Percentiles rank a stretch among this genome's conserved stretches.
These are phyloP conservation scores for Melieria crassipennis DNA, from an alignment of 2,888 invertebrate species.

Conservation along the genomic window DNA sequence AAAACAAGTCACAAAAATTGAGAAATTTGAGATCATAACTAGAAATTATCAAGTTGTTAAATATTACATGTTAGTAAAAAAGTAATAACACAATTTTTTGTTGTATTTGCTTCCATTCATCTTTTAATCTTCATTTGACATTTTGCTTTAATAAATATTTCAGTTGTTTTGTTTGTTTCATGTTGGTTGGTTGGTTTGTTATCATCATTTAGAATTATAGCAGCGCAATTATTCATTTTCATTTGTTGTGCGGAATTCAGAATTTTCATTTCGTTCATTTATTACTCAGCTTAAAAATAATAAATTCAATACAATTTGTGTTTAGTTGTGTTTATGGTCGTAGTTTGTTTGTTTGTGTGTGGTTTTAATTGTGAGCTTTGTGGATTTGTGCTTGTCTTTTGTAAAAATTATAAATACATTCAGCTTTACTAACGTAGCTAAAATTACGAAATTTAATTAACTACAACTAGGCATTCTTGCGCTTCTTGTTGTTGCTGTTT, in stretches of 20 bases:
- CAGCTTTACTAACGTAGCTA: not conserved
- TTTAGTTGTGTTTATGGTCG: slow-evolving; percentile 12
- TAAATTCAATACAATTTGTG: slow-evolving; percentile 57
- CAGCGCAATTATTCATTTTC: no score
- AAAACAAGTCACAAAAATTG: not conserved
- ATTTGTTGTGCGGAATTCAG: slow-evolving; percentile 8
- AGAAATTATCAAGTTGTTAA: slow-evolving; percentile 37
- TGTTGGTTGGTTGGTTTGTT: no score
- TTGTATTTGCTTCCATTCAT: slow-evolving; percentile 34
- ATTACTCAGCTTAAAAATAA: slow-evolving; percentile 50
- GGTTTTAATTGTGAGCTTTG: not conserved
- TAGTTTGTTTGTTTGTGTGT: slow-evolving; percentile 5
- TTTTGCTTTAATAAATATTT: slow-evolving; percentile 32
- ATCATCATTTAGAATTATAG: no score
- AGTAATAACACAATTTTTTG: slow-evolving; percentile 48
- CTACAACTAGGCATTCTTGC: no score
- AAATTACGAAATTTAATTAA: no score
- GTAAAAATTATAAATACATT: slow-evolving; percentile 1
- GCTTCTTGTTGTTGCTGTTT: no score
- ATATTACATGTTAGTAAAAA: slow-evolving; percentile 37
- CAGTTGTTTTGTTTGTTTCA: slow-evolving; percentile 3
- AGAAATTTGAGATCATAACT: slow-evolving; percentile 38
- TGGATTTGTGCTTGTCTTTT: not conserved
- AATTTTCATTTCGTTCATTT: slow-evolving; percentile 9
- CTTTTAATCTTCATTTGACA: slow-evolving; percentile 11